Conservation (phyloP, 2,888 invertebrate genomes). For the Ophion slaviceki region DNA sequence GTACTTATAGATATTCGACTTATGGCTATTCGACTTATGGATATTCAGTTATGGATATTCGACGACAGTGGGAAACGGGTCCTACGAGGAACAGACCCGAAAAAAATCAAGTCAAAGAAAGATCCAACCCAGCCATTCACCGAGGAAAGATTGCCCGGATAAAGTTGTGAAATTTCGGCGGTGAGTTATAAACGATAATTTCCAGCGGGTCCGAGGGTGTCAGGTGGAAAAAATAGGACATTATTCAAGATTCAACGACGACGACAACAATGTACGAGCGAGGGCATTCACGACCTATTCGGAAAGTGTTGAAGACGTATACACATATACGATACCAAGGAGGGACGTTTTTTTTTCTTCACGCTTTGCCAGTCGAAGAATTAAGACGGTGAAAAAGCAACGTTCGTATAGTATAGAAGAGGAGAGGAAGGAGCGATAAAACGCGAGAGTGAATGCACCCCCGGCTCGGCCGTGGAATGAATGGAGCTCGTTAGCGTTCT, state of each 20-base stretch:
- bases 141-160: neutral
- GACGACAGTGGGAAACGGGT: neutral
- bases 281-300: slow-evolving; percentile 46
- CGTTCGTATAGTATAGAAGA: slow-evolving; percentile 34
- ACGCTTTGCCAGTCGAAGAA: slow-evolving; percentile 57
- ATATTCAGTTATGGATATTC: too few species aligned
- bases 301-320: slow-evolving; percentile 24
- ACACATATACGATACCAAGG: slow-evolving; percentile 2
- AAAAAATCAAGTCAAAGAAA: neutral
- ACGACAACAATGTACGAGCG: slow-evolving; percentile 26
- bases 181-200: slow-evolving; percentile 14
- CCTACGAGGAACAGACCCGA: neutral
- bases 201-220: neutral
- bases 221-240: neutral
- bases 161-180: neutral
- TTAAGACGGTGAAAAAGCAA: slow-evolving; percentile 57
- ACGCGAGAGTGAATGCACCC: slow-evolving; percentile 57
- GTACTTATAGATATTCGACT: too few species aligned
- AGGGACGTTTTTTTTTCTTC: slow-evolving; percentile 38
- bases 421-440: slow-evolving; percentile 57
- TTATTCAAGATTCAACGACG: slow-evolving; percentile 30
- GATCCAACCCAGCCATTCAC: neutral
- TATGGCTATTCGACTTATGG: too few species aligned
- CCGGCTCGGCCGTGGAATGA: slow-evolving; percentile 67
- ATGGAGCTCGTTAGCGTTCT: slow-evolving; percentile 77